Evolutionary conservation across 1,140 invertebrate species (phyloP), one percentile per base, ranked within the genome.

Genomic region (Papilio glaucus): DNA sequence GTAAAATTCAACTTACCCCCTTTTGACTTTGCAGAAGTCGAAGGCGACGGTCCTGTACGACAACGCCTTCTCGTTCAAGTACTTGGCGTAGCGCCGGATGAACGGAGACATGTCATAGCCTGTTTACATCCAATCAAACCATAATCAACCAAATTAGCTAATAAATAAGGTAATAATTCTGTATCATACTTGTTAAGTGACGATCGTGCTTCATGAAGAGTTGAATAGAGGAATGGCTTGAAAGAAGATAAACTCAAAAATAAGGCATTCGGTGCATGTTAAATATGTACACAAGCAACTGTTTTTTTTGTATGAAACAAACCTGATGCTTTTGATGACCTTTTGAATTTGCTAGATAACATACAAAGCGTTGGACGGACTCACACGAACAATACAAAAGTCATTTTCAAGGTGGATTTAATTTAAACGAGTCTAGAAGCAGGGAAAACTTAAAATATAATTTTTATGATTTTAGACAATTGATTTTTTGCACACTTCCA

Each of bases 61-160:
- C 72, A 99, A 94, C 68, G 99, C 98, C 93, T 99, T 99, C 94
- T 99, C 98, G 93, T 99, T 99, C 85, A 99, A 95, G 94, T 99
- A 99, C 94, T 98, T 98, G 77, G 99, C 98, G 94, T 99, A 99
- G 85, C 98, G 95, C 90, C 99, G 95, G 86, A 99, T 99, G 93
- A 99, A 99, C 77, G 98, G 98, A 65, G 99, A 99, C 98, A 99
- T 99, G 89, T 99, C 99, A 95, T 99, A 99, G 75, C 98, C 99
- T 99, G 94, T 81, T 93, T 33, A 33, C 29, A 6, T 33, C 38
- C 68, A 79, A 18, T 74, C 38, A 72, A 57, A 67, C 29, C n/a
- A 38, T 42, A 72, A 18, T 71, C 24, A 63, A 45, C 18, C 38
- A 15, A n/a, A 45, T 15, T 38, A 39, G 4, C 0, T 26, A 57